Conservation (phyloP, 2,113 vertebrate genomes). For the Athene cunicularia region DNA sequence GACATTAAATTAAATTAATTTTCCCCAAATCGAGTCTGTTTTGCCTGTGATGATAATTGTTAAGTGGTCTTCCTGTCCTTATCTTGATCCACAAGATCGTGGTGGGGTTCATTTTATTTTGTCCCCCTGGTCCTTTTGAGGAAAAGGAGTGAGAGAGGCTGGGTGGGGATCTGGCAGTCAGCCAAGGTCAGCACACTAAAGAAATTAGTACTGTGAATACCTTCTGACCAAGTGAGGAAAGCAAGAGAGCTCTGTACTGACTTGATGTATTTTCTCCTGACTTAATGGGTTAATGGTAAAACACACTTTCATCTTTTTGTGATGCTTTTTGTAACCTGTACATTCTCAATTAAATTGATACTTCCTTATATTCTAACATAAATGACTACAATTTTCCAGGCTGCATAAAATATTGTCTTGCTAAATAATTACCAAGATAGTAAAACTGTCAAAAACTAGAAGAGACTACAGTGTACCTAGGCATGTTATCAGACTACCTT, state of each 20-base stretch:
- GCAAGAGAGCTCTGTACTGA: background rate
- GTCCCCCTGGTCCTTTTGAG: background rate
- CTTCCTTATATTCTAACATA: background rate
- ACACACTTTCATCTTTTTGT: background rate
- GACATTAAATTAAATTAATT: background rate
- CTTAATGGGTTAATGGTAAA: background rate
- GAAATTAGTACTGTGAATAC: background rate
- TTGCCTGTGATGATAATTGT: background rate
- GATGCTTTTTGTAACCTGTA: background rate
- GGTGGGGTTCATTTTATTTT: rapidly evolving
- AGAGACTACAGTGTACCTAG: background rate
- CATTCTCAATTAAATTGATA: background rate
- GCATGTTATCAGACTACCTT: background rate
- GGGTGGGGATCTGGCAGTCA: background rate
- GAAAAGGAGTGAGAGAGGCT: background rate
- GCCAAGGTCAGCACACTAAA: background rate
- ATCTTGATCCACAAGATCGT: background rate
- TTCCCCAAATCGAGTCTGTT: background rate
- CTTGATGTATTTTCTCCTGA: background rate
- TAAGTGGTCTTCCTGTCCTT: background rate
- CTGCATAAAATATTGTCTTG: background rate
- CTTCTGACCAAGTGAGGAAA: background rate
- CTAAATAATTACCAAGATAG: background rate
- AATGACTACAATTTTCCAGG: background rate
- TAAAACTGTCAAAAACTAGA: background rate